Evolutionary conservation across 2,113 vertebrate genomes (phyloP).

Genomic region (Toxotes chatareus): DNA sequence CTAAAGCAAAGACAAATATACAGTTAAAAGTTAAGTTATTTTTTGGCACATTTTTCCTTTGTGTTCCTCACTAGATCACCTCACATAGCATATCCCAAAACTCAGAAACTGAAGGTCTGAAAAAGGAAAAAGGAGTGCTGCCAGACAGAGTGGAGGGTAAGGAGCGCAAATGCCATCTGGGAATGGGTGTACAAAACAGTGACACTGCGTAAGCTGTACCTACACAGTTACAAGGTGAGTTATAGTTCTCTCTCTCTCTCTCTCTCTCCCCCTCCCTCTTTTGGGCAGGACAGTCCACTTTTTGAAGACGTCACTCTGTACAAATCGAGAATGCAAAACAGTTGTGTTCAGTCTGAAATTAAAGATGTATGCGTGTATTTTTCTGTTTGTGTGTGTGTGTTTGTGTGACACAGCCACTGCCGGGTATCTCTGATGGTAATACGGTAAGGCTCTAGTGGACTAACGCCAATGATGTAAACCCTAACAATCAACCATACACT

Average conservation of each 20-base stretch:
- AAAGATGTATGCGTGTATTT: constrained; percentile 49
- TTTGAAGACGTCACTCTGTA: constrained; percentile 21
- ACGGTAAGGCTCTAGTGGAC: constrained; percentile 82
- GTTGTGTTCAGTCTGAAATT: constrained; percentile 30
- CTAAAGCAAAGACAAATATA: constrained; percentile 84
- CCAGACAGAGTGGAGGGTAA: constrained; percentile 67
- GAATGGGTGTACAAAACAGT: constrained; percentile 60
- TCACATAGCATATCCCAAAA: constrained; percentile 76
- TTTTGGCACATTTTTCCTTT: constrained; percentile 86
- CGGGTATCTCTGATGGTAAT: constrained; percentile 72
- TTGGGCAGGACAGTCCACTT: constrained; percentile 38
- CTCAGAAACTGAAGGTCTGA: constrained; percentile 79
- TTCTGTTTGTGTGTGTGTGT: constrained; percentile 47
- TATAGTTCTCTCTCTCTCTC: constrained; percentile 21
- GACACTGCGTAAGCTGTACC: constrained; percentile 50
- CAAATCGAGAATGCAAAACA: constrained; percentile 51
- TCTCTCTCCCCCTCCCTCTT: constrained; percentile 1
- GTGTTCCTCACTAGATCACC: constrained; percentile 75
- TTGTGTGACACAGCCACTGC: constrained; percentile 74
- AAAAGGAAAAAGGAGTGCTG: constrained; percentile 80
- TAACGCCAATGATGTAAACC: constrained; percentile 63
- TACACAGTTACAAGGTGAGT: constrained; percentile 56
- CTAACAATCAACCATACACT: constrained; percentile 46
- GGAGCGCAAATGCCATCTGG: constrained; percentile 68
- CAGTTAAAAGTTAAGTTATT: constrained; percentile 79